Evolutionary conservation across 2,113 vertebrate species (phyloP), one percentile per base, ranked within the genome.

Genomic region (Vulpes lagopus): DNA sequence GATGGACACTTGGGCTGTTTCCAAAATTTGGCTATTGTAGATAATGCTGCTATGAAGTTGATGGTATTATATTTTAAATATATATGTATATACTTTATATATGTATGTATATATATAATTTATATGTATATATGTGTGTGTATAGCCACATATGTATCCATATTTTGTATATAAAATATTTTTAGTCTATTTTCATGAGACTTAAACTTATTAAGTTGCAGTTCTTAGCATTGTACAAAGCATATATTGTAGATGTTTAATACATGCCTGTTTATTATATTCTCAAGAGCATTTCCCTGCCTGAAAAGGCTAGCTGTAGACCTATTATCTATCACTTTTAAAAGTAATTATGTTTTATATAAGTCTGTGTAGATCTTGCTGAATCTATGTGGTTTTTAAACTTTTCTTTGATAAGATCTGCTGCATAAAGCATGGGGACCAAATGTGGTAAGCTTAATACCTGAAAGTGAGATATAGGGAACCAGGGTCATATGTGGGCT

Each of bases 401-500:
- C 5, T 89, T 73, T 82, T 89, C 17, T 96, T 89, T 89, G 71
- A 49, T 93, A 78, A 95, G 7, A 94, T 94, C 62, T 96, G 69
- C 69, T 95, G 32, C 38, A 35, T 94, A 78, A 90, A 51, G 57
- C 15, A 59, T 89, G 95, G 53, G 57, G 38, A 95, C 30, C 62
- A 97, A 82, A 89, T 95, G 92, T 92, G 87, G 89, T 96, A 38
- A 97, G 30, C 38, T 95, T 97, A 74, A 60, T 38, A 62, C 35
- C 12, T 84, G 79, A 90, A 93, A 94, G 59, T 57, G 81, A 96
- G 73, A 86, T 2, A 89, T 1, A 0, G 38, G 32, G 53, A 92
- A n/a, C 43, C 27, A 73, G 83, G 23, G n/a, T 67, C 43, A 62
- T 78, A 43, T 87, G 62, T 94, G 57, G 80, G 97, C 32, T 96